A percentile compares a stretch with the other conserved stretches of the same genome.
These are phyloP conservation scores for Rallus limicola DNA, from an alignment of 2,113 vertebrate genomes.

Conservation along the genomic window DNA sequence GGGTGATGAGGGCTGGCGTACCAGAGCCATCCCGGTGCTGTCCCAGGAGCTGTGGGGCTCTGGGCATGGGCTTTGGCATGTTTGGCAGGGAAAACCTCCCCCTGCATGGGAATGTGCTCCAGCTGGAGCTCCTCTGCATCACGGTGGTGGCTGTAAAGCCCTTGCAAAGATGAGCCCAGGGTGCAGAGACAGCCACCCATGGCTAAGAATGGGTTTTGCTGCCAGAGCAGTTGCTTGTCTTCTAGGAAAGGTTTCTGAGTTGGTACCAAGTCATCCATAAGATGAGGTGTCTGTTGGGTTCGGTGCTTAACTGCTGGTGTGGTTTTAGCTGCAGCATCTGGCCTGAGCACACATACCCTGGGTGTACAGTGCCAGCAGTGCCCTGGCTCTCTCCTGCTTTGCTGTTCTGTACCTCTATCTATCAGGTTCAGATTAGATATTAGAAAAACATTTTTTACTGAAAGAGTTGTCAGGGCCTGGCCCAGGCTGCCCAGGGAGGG, in stretches of 20 bases:
- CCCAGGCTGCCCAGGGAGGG: no score
- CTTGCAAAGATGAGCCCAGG: background rate
- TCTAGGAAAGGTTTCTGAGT: background rate
- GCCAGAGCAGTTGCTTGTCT: background rate
- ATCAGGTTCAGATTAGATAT: no score
- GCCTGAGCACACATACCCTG: background rate
- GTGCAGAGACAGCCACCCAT: fast-evolving
- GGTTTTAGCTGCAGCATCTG: background rate
- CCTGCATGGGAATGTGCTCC: background rate
- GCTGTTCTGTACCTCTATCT: background rate
- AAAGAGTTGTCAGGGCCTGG: no score
- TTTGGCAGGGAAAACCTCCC: background rate
- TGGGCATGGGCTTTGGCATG: background rate
- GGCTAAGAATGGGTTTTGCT: background rate
- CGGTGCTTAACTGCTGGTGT: background rate
- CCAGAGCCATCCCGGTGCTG: fast-evolving
- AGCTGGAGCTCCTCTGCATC: background rate
- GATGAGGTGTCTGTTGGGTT: background rate
- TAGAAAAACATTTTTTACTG: no score
- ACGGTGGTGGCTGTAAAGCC: background rate
- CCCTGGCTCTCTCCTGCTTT: background rate
- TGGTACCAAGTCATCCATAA: background rate
- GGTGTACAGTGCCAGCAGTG: fast-evolving
- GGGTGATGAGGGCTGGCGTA: background rate
- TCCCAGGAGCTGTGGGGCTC: fast-evolving